Evolutionary conservation across 2,888 invertebrate genomes (phyloP).

Genomic region (Ennomos quercinarius): DNA sequence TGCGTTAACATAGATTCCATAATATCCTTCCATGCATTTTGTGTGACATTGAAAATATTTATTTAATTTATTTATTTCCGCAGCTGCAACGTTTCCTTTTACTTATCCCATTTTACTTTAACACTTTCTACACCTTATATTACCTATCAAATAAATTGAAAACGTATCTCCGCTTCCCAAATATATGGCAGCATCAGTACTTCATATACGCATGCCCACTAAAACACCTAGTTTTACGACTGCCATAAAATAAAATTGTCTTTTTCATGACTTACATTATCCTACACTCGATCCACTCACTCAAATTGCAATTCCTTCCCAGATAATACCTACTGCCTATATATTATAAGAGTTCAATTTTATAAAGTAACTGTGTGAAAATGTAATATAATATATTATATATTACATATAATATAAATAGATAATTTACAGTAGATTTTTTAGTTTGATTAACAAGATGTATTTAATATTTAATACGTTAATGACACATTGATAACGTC

Average conservation of each 20-base stretch:
- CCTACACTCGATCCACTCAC: slow-evolving; percentile 50
- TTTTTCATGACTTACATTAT: slow-evolving; percentile 58
- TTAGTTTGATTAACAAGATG: too few relatives aligned
- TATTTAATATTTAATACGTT: not conserved
- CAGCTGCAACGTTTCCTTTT: too few relatives aligned
- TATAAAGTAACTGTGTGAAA: too few relatives aligned
- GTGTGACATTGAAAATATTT: too few relatives aligned
- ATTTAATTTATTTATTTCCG: too few relatives aligned
- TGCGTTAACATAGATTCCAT: not conserved
- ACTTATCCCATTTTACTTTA: too few relatives aligned
- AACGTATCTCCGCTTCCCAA: slow-evolving; percentile 23
- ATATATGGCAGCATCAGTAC: slow-evolving; percentile 23
- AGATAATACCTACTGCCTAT: slow-evolving; percentile 37
- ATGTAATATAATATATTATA: too few relatives aligned
- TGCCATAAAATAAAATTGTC: slow-evolving; percentile 59
- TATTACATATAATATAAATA: too few relatives aligned
- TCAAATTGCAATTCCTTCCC: slow-evolving; percentile 50
- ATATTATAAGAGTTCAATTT: not conserved
- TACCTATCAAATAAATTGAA: slow-evolving; percentile 23
- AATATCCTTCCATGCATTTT: not conserved
- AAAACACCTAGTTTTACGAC: slow-evolving; percentile 56
- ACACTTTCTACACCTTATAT: not conserved
- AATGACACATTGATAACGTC: not conserved
- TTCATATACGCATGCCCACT: slow-evolving; percentile 33
- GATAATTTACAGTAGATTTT: too few relatives aligned